A percentile compares a stretch with the other conserved stretches of the same genome.
Evolutionary conservation across 2,797 vertebrate species (phyloP).

Genomic region (Lithobates pipiens): DNA sequence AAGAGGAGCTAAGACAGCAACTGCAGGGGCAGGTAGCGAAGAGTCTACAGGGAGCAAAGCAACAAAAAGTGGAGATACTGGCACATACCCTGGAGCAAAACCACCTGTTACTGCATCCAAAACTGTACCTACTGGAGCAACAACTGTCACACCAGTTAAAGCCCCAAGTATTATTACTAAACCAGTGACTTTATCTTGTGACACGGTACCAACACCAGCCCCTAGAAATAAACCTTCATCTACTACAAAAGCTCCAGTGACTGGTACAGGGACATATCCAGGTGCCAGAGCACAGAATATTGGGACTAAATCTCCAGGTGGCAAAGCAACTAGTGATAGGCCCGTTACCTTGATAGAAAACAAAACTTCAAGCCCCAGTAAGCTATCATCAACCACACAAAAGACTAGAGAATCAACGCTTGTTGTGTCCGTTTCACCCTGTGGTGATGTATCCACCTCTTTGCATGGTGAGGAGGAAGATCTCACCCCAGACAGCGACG

Average conservation of each 20-base stretch:
- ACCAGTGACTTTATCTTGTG: neutral
- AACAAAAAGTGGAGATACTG: constrained; percentile 47
- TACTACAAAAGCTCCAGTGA: constrained; percentile 27
- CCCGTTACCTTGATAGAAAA: constrained; percentile 48
- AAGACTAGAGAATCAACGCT: constrained; percentile 10
- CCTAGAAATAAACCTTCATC: constrained; percentile 30
- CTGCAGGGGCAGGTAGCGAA: constrained; percentile 59
- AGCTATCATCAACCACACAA: constrained; percentile 33
- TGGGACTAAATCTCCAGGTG: constrained; percentile 25
- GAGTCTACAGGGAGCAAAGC: constrained; percentile 20
- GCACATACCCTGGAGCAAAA: constrained; percentile 53
- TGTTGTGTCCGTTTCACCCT: constrained; percentile 21
- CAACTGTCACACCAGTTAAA: constrained; percentile 32
- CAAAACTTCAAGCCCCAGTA: constrained; percentile 44
- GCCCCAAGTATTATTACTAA: constrained; percentile 12
- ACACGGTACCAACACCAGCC: neutral
- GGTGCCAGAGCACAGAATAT: constrained; percentile 35
- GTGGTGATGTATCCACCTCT: neutral
- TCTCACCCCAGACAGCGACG: constrained; percentile 63
- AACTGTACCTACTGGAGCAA: constrained; percentile 10
- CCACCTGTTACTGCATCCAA: constrained; percentile 33
- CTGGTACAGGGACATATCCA: constrained; percentile 55
- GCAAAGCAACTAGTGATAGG: constrained; percentile 31
- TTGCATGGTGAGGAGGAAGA: constrained; percentile 57
- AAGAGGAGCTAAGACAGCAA: constrained; percentile 59